Evolutionary conservation across 53 echinoderm and acorn worm genomes (phyloP), one percentile per base, ranked within the genome.

Genomic region (Henricia sp.): DNA sequence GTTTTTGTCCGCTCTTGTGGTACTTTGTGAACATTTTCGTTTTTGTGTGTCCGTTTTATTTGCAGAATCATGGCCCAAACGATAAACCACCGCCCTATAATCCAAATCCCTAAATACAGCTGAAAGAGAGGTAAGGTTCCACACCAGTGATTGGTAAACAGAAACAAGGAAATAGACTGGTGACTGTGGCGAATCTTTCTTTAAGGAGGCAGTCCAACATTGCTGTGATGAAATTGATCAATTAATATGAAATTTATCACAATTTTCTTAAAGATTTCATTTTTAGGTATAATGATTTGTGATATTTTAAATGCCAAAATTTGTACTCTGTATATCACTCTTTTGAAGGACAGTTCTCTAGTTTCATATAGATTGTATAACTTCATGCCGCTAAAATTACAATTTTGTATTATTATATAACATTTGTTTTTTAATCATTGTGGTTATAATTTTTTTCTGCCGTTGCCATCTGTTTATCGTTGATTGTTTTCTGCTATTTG

Each of bases 71-170:
- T 24, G n/a, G 46, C 80, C 48, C 78, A 27, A 78, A 63, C 21
- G 62, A 62, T 17, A 62, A 57, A 37, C 80, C 80, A 43, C 80
- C 80, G 14, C 80, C 80, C 32, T 80, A 80, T 64, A 80, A 80
- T 50, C 63, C 63, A 21, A 13, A 20, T 33, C 1, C 37, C 80
- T 63, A 63, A 27, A 11, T 2, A 5, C 38, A 21, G 13, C 9
- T 74, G 17, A 19, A 35, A 3, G 60, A 34, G 43, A 77, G 41
- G 19, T 13, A 43, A 12, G 35, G 80, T 80, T 48, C 80, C 35
- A 63, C 46, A 44, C 76, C 32, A 39, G 24, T n/a, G 24, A 48
- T 55, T n/a, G 6, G 19, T 25, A 71, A 4, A 11, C 48, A 71
- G 46, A 16, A 3, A 44, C 44, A 27, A 21, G 43, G 5, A 16